These are phyloP conservation scores for Sylvia atricapilla DNA, from an alignment of 2,113 vertebrate genomes.

Conservation along the genomic window DNA sequence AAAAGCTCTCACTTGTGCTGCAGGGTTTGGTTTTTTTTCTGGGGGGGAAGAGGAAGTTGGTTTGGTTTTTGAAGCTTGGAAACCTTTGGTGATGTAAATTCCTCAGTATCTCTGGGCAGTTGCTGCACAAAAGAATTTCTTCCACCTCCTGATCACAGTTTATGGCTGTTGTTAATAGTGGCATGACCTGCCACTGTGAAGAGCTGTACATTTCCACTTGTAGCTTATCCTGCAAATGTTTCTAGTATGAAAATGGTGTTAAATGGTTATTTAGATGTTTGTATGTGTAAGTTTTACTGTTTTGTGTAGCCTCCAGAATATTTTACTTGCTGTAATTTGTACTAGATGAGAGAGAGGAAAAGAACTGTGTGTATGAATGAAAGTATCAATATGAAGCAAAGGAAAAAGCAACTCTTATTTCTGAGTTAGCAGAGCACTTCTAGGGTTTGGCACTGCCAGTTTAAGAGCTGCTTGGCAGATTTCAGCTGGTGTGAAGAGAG, in stretches of 20 bases:
- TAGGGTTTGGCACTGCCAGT: background rate
- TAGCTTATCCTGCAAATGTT: background rate
- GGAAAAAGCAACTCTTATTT: background rate
- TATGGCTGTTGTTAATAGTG: background rate
- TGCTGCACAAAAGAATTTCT: background rate
- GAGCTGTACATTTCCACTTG: background rate
- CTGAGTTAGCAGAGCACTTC: background rate
- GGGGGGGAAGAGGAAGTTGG: background rate
- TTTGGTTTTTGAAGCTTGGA: background rate
- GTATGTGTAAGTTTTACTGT: background rate
- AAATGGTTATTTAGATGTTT: background rate
- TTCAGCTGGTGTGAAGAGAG: background rate
- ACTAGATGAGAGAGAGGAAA: background rate
- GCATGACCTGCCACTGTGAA: background rate
- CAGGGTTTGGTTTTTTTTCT: fast-evolving
- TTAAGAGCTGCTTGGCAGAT: background rate
- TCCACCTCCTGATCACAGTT: background rate
- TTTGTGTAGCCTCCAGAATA: background rate
- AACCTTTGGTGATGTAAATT: background rate
- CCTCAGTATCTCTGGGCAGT: background rate
- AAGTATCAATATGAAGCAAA: background rate
- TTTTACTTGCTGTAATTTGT: background rate
- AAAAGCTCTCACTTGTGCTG: background rate
- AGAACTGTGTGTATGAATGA: background rate
- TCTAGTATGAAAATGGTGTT: background rate